Evolutionary conservation across 2,888 invertebrate genomes (phyloP).

Genomic region (Amphipoea lucens): DNA sequence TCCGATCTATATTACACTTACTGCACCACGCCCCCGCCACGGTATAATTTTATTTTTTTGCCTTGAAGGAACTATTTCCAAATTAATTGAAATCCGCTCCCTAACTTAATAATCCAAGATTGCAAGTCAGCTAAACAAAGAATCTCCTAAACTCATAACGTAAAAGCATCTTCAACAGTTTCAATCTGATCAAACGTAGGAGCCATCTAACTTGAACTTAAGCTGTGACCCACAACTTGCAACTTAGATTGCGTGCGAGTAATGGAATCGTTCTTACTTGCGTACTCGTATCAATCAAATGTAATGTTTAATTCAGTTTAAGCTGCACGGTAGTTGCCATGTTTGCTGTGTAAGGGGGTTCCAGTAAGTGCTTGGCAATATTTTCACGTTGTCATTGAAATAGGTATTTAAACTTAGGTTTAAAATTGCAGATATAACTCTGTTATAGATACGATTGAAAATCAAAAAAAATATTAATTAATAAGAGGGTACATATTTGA

Average conservation of each 20-base stretch:
- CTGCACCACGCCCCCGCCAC: background rate
- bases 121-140: conserved; percentile 51
- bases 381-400: background rate
- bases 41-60: too few species aligned
- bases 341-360: conserved; percentile 9
- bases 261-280: conserved; percentile 62
- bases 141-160: conserved; percentile 52
- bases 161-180: conserved; percentile 59
- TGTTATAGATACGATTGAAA: too few species aligned
- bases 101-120: conserved; percentile 20
- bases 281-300: conserved; percentile 58
- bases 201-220: conserved; percentile 57
- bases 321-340: conserved; percentile 37
- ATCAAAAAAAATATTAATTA: too few species aligned
- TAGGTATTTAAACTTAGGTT: background rate
- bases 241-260: conserved; percentile 66
- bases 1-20: too few species aligned
- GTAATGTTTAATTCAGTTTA: conserved; percentile 66
- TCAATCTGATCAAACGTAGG: conserved; percentile 59
- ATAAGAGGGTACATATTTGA: too few species aligned
- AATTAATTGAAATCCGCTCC: conserved; percentile 39
- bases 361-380: conserved; percentile 24
- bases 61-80: background rate
- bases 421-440: too few species aligned
- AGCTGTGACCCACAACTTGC: conserved; percentile 61